Base-by-base conservation (phyloP, 2,888 invertebrate species). In the Stegophylla sp. region DNA sequence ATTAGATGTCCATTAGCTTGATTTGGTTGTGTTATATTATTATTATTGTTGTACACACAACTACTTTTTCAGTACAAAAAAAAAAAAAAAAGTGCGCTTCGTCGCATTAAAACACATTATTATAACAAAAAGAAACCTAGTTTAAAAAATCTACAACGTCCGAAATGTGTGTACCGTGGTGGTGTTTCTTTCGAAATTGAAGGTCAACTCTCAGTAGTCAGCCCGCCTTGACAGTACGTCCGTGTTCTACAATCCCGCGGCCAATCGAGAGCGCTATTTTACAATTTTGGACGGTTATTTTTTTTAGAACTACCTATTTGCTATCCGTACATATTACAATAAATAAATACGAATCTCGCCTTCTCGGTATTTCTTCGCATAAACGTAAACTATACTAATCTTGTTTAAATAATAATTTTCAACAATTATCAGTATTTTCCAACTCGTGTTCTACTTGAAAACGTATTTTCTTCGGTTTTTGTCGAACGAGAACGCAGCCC, bases 61-160 rank as follows among this genome's bases (percentile, higher is more conserved):
- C 1, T 51, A n/a, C 1, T 23, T 23, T 23, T 23, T 20, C 1
- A 23, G 10, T 20, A 53, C 10, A 53, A n/a, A 20, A 53, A 53
- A 53, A 53, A n/a, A 17, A 4, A 17, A 51, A 51, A 51, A 4
- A 15, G 17, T 51, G 1, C 17, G 51, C 15, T n/a, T n/a, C 17
- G 34, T 51, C 15, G 4, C 15, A 51, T 17, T 51, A 23, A 34
- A 15, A 28, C 28, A 17, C 2, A 51, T 69, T 13, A 51, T 53
- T 34, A 5, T 13, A 51, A 45, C 45, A 17, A 23, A 66, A 71
- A 34, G 34, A 72, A 72, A 56, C 4, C 56, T 43, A 72, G 43
- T 59, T 43, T 10, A 20, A 20, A 41, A 23, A 56, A 56, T 59
- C 12, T 43, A 43, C 43, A 43, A 43, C 41, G 56, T 72, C 12